Percentiles rank a stretch among this genome's conserved stretches.
Evolutionary conservation across 2,113 vertebrate species (phyloP).

Genomic region (Campylomormyrus numenius): DNA sequence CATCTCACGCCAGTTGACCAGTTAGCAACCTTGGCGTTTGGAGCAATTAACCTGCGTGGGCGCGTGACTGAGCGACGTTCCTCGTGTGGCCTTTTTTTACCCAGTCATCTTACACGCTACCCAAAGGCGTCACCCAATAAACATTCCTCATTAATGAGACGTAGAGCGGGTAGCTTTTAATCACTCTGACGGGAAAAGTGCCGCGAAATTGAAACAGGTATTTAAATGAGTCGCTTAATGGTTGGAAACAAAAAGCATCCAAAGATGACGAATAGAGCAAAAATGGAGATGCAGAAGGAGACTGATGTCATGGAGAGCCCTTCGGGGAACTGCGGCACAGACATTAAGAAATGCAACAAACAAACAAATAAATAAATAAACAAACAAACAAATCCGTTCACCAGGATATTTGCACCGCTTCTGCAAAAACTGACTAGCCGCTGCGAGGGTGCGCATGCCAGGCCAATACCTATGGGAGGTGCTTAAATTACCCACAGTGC

Average conservation of each 20-base stretch:
- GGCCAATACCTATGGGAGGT: neutral
- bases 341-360: neutral
- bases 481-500: constrained; percentile 1
- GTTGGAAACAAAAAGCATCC: neutral
- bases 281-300: neutral
- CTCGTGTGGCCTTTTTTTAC: too few species aligned
- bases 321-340: neutral
- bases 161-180: too few species aligned
- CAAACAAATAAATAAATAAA: neutral
- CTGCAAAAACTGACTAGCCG: neutral
- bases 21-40: too few species aligned
- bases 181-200: too few species aligned
- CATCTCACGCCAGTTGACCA: too few species aligned
- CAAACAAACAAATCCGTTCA: neutral
- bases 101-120: too few species aligned
- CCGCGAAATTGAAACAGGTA: too few species aligned
- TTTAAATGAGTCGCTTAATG: neutral
- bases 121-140: too few species aligned
- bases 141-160: too few species aligned
- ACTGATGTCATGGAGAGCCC: neutral
- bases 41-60: too few species aligned
- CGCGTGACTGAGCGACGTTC: too few species aligned
- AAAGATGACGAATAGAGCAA: neutral
- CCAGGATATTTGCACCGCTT: neutral
- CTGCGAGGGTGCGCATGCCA: neutral